A percentile compares a stretch with the other conserved stretches of the same genome.
Evolutionary conservation across 2,888 invertebrate genomes (phyloP).

Genomic region (Cremastobaeus sp.): DNA sequence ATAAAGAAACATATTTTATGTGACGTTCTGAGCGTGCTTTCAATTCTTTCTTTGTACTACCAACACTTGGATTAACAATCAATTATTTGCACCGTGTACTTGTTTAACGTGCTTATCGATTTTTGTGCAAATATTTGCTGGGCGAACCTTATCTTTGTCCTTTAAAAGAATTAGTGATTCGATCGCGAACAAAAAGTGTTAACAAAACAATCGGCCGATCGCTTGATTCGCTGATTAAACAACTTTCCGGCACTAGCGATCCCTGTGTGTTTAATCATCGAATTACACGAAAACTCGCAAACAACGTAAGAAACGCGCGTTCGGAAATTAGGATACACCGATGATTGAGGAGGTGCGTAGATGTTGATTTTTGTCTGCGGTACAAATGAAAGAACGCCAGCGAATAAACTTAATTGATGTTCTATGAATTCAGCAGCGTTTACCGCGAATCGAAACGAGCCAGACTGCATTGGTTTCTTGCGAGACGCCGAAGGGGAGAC

Average conservation of each 20-base stretch:
- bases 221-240: too few relatives aligned
- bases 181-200: too few relatives aligned
- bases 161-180: too few relatives aligned
- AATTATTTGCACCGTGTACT: conserved; percentile 47
- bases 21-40: conserved; percentile 47
- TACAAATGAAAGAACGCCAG: conserved; percentile 63
- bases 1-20: conserved; percentile 61
- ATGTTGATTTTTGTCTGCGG: conserved; percentile 24
- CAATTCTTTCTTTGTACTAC: conserved; percentile 50
- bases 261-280: too few relatives aligned
- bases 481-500: conserved; percentile 49
- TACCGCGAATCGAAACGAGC: conserved; percentile 75
- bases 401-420: conserved; percentile 75
- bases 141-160: too few relatives aligned
- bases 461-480: conserved; percentile 71
- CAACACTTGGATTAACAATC: conserved; percentile 54
- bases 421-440: conserved; percentile 76
- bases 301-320: not conserved
- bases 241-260: too few relatives aligned
- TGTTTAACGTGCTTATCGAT: not conserved
- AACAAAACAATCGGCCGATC: too few relatives aligned
- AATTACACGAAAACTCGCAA: too few relatives aligned
- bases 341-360: not conserved
- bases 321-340: conserved; percentile 27
- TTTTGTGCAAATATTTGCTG: not conserved